These are phyloP conservation scores for Monodelphis domestica DNA, from an alignment of 2,797 vertebrate genomes.

Conservation along the genomic window DNA sequence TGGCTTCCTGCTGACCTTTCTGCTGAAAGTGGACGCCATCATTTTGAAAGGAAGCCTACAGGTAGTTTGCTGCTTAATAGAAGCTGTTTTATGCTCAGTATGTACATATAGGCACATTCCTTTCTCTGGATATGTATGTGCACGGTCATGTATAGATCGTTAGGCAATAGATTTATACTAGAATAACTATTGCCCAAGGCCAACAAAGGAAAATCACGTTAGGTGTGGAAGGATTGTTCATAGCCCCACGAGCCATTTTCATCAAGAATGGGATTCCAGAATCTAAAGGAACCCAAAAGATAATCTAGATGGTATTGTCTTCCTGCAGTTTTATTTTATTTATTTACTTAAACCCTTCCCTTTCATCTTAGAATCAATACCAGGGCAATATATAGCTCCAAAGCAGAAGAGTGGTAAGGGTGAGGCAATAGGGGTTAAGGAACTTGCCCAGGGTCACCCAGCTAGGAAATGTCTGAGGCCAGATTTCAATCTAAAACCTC, in stretches of 20 bases:
- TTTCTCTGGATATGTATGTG: background rate
- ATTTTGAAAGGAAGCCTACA: constrained; percentile 5
- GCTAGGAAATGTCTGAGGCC: too few species aligned
- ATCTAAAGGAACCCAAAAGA: too few species aligned
- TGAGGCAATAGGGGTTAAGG: too few species aligned
- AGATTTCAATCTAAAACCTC: too few species aligned
- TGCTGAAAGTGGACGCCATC: constrained; percentile 23
- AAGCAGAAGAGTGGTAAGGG: too few species aligned
- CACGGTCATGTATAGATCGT: background rate
- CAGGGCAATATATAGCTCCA: too few species aligned
- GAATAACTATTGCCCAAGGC: background rate
- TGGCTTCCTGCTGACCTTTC: constrained; percentile 39
- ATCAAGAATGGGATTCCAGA: background rate
- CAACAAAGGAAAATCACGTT: constrained; percentile 37
- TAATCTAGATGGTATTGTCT: constrained; percentile 16
- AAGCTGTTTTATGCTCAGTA: constrained; percentile 13
- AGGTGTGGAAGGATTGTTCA: constrained; percentile 47
- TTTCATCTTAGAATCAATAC: too few species aligned
- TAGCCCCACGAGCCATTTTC: constrained; percentile 8
- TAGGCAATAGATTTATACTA: background rate
- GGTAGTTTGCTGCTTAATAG: constrained; percentile 15
- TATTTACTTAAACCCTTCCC: too few species aligned
- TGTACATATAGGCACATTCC: background rate
- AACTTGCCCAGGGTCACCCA: too few species aligned
- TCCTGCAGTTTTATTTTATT: constrained; percentile 22